phyloP scores from a whole-genome alignment of 2,113 vertebrate genomes.

The Bubo scandiacus region DNA sequence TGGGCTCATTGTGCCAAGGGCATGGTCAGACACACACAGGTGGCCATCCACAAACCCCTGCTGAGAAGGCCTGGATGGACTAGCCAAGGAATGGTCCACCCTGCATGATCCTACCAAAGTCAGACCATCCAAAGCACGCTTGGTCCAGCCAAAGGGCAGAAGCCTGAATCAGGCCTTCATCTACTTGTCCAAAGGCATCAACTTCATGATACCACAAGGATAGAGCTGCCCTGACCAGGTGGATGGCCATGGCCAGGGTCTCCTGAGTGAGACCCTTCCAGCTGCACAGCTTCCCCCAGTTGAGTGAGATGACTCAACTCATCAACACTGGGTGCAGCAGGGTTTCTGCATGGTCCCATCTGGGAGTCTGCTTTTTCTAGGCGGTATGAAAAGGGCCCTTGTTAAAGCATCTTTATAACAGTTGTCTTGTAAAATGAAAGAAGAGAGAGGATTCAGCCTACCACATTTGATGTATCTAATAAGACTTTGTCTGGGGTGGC shows the following conservation, averaged over 20 bases:
- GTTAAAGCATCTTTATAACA: background rate
- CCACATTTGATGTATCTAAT: no score
- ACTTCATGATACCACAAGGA: fast-evolving
- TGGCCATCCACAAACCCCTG: fast-evolving
- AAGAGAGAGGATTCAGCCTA: background rate
- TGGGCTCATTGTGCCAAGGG: fast-evolving
- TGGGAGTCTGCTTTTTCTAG: background rate
- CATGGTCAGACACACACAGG: no score
- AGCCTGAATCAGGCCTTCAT: background rate
- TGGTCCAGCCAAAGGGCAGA: background rate
- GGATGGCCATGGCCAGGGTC: no score
- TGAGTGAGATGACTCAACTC: background rate
- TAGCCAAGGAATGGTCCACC: background rate
- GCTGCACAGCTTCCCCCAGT: fast-evolving
- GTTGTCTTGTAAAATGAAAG: background rate
- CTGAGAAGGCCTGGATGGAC: fast-evolving
- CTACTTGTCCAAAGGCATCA: background rate
- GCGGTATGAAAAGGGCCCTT: fast-evolving
- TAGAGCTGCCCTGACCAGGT: background rate
- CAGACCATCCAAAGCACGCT: fast-evolving
- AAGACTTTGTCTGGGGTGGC: background rate
- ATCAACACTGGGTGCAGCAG: background rate
- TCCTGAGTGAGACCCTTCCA: fast-evolving
- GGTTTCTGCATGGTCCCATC: background rate
- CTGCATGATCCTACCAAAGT: background rate